Conservation (phyloP, 2,797 vertebrate species). For the Fringilla coelebs region DNA sequence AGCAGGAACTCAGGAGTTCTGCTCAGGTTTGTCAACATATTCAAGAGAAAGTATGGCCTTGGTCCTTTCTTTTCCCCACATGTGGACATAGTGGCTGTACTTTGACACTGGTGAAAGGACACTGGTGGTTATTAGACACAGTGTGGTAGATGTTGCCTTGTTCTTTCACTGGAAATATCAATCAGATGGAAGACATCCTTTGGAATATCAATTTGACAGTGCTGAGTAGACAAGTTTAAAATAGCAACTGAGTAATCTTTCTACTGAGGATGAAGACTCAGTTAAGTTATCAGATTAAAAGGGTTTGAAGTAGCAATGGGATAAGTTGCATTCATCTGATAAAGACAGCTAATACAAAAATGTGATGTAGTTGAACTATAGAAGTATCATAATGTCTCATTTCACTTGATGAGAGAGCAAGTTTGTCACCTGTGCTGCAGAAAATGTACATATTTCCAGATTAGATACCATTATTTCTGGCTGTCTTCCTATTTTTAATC, state of each 20-base stretch:
- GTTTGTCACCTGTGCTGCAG: not conserved
- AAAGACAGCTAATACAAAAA: not conserved
- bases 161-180: not conserved
- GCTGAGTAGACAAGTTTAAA: not conserved
- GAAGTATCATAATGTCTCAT: not conserved
- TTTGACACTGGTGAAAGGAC: not conserved
- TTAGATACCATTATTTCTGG: constrained; percentile 7
- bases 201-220: not conserved
- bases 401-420: not conserved
- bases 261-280: not conserved
- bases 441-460: not conserved
- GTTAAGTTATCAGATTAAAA: not conserved
- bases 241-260: not conserved
- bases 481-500: constrained; percentile 34
- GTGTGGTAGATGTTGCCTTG: not conserved
- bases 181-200: not conserved
- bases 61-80: not conserved
- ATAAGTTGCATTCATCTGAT: not conserved
- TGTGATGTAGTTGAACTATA: not conserved
- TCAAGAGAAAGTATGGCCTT: not conserved
- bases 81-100: not conserved
- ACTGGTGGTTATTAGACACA: not conserved
- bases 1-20: not conserved
- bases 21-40: not conserved
- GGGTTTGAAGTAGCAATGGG: not conserved